Base-by-base conservation (phyloP, 2,888 invertebrate genomes). In the Drosophila setosimentum region DNA sequence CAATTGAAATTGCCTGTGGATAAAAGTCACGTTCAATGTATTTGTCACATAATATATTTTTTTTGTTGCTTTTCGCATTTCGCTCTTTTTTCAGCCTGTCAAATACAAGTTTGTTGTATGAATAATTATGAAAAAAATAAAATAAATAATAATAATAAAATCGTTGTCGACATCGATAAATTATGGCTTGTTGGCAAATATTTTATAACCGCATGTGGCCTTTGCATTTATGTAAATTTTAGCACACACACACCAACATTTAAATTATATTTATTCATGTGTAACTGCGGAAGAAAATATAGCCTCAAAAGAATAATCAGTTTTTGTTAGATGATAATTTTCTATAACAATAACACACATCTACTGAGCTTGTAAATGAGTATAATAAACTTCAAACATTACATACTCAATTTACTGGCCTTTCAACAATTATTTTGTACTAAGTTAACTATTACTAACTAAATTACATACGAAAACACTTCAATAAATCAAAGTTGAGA, bases 11-110 rank as follows among this genome's bases (percentile, higher is more conserved):
- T 81, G 66, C n/a, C 55, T 53, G 60, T 32, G 54, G 30, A 21
- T 42, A 58, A 68, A 72, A 80, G 82, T 79, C 80, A 82, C 87
- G 82, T 82, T 82, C 85, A 69, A 66, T 13, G 18, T 53, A 57
- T 57, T 29, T 70, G 69, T 73, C 58, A 40, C 63, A 42, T 45
- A 58, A 42, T 33, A 61, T 53, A 53, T 60, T 49, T 54, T 65
- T 21, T 54, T 65, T 21, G 48, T 54, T 51, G 50, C 40, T 54
- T 60, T 71, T 32, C 49, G 33, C 40, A 29, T 67, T 60, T 61
- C 37, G 61, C 27, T 30, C 13, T 33, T 50, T 55, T 55, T 64
- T 37, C 33, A 16, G 42, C 32, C 40, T 60, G 71, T 48, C 33
- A 64, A 42, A 33, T 21, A 59, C 59, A 33, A 35, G 40, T 66